Evolutionary conservation across 2,797 vertebrate species (phyloP).

Genomic region (Eupleurogrammus muticus): DNA sequence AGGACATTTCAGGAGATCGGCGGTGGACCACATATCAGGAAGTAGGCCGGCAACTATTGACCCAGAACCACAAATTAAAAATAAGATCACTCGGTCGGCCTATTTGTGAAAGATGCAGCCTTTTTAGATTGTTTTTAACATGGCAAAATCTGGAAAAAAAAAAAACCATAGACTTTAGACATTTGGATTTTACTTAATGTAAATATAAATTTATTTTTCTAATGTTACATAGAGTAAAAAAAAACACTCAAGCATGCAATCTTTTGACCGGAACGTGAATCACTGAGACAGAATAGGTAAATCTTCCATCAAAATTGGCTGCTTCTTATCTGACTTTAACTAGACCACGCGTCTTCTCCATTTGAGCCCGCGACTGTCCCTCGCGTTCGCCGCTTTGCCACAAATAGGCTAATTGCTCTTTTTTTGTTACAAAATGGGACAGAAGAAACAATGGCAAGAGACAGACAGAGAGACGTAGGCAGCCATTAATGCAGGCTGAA

Average conservation of each 20-base stretch:
- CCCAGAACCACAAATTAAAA: constrained; percentile 47
- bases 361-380: constrained; percentile 34
- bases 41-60: constrained; percentile 60
- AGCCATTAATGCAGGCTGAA: background rate
- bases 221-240: too few relatives aligned
- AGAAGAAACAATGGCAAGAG: constrained; percentile 24
- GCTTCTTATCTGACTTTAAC: constrained; percentile 31
- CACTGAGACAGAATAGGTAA: constrained; percentile 17
- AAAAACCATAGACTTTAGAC: too few relatives aligned
- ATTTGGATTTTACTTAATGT: too few relatives aligned
- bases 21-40: constrained; percentile 39
- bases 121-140: too few relatives aligned
- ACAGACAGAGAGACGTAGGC: background rate
- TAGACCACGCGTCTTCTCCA: constrained; percentile 43
- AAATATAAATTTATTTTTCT: too few relatives aligned
- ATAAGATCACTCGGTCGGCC: background rate
- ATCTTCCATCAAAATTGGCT: constrained; percentile 9
- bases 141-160: too few relatives aligned
- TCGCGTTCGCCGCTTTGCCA: constrained; percentile 26
- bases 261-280: constrained; percentile 9
- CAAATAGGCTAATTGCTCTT: constrained; percentile 79
- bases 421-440: constrained; percentile 65
- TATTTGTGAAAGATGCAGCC: constrained; percentile 2
- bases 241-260: too few relatives aligned
- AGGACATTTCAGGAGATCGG: constrained; percentile 38